These are phyloP conservation scores for Uria lomvia DNA, from an alignment of 2,113 vertebrate species.

Conservation along the genomic window DNA sequence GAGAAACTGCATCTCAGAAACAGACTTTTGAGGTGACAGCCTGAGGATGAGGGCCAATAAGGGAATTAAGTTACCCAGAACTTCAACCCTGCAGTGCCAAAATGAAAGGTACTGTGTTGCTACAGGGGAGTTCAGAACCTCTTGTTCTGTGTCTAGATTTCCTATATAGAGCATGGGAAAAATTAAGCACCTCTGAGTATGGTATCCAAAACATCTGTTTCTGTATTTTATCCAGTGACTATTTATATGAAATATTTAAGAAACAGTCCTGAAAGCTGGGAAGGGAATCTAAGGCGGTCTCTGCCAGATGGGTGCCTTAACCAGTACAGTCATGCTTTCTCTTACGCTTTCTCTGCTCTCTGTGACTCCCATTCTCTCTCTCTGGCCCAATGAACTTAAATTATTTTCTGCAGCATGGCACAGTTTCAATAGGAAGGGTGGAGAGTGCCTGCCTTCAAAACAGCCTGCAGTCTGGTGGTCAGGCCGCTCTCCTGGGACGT, in stretches of 20 bases:
- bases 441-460: slow-evolving; percentile 51
- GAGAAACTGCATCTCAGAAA: background rate
- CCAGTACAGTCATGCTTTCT: slow-evolving; percentile 45
- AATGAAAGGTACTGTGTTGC: background rate
- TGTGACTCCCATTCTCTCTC: background rate
- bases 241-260: slow-evolving; percentile 19
- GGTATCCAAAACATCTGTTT: slow-evolving; percentile 32
- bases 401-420: slow-evolving; percentile 45
- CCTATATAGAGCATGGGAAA: background rate
- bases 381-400: slow-evolving; percentile 22
- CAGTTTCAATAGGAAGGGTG: slow-evolving; percentile 65
- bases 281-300: slow-evolving; percentile 5
- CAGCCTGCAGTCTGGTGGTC: slow-evolving; percentile 48
- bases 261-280: background rate
- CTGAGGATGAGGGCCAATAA: background rate
- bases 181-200: background rate
- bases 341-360: background rate
- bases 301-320: slow-evolving; percentile 12
- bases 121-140: background rate
- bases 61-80: background rate
- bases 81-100: background rate
- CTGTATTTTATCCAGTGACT: slow-evolving; percentile 18
- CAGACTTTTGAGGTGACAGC: background rate
- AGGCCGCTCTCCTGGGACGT: slow-evolving; percentile 7
- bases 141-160: background rate